Conservation (phyloP, 37 sponge, comb jelly and placozoan genomes). For the Eunapius fragilis region DNA sequence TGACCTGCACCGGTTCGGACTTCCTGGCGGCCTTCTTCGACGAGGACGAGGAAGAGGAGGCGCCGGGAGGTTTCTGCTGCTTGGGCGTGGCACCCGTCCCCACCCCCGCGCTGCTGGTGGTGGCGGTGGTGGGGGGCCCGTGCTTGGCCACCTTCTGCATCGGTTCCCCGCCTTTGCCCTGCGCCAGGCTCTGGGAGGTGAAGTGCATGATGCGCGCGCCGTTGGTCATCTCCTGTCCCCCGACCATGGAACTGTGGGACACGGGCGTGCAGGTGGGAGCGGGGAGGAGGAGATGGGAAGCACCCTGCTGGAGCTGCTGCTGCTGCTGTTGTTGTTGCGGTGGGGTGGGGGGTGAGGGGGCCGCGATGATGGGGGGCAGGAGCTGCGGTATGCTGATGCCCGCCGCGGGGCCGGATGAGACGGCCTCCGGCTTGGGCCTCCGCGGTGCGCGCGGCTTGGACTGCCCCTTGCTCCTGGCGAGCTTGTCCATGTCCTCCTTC, state of each 20-base stretch:
- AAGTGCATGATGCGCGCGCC: background rate
- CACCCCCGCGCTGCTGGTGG: background rate
- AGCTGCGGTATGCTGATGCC: background rate
- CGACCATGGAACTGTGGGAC: background rate
- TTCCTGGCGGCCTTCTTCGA: background rate
- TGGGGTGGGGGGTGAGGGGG: conserved; percentile 4
- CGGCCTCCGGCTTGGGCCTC: background rate
- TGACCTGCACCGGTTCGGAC: conserved; percentile 11
- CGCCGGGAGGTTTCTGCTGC: background rate
- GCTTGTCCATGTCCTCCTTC: background rate
- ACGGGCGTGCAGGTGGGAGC: background rate
- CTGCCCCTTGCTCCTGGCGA: background rate
- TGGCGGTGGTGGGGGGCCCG: background rate
- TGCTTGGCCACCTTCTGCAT: background rate
- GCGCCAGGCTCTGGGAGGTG: background rate
- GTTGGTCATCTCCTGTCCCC: conserved; percentile 4
- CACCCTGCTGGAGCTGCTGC: too few species aligned
- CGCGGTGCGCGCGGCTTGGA: background rate
- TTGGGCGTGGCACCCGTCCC: background rate
- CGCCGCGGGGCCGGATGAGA: too few species aligned
- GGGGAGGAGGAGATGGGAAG: conserved; percentile 4
- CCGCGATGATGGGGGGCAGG: background rate
- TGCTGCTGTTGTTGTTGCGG: too few species aligned
- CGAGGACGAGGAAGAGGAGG: background rate
- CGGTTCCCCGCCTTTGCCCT: background rate